phyloP scores from a whole-genome alignment of 2,888 invertebrate genomes.

The Cephus pygmeus region DNA sequence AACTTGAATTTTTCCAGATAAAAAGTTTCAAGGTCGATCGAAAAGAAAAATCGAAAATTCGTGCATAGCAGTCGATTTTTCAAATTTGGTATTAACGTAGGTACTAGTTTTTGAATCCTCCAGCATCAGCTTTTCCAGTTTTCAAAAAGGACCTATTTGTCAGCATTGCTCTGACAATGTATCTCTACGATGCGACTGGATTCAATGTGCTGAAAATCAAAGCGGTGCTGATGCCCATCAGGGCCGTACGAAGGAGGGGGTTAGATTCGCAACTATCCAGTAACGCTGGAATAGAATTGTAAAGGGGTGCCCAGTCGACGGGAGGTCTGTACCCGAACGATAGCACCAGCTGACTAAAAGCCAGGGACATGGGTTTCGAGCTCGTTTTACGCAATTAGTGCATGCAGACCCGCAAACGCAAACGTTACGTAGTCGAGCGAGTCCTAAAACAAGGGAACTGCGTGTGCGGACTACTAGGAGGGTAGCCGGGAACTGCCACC shows the following conservation, averaged over 20 bases:
- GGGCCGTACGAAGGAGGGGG: too few relatives aligned
- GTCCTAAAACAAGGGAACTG: conserved; percentile 52
- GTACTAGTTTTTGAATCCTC: too few relatives aligned
- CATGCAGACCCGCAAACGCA: conserved; percentile 30
- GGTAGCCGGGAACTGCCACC: conserved; percentile 5
- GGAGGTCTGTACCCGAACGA: neutral
- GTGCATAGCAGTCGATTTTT: too few relatives aligned
- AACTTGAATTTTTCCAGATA: too few relatives aligned
- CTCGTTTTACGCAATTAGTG: conserved; percentile 25
- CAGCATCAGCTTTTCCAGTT: too few relatives aligned
- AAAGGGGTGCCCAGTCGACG: neutral
- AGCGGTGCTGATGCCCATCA: neutral
- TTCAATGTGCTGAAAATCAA: neutral
- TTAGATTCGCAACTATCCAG: neutral
- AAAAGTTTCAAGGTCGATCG: too few relatives aligned
- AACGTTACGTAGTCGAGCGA: conserved; percentile 1
- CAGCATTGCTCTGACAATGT: neutral
- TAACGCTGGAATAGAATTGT: neutral
- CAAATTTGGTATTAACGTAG: too few relatives aligned
- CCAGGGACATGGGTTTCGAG: conserved; percentile 4
- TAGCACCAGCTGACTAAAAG: neutral
- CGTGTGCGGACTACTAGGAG: conserved; percentile 40
- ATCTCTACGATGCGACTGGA: neutral
- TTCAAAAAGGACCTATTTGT: neutral
- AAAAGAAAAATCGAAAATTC: too few relatives aligned